These are phyloP conservation scores for Eupristina koningsbergeri DNA, from an alignment of 1,140 invertebrate species.

Conservation along the genomic window DNA sequence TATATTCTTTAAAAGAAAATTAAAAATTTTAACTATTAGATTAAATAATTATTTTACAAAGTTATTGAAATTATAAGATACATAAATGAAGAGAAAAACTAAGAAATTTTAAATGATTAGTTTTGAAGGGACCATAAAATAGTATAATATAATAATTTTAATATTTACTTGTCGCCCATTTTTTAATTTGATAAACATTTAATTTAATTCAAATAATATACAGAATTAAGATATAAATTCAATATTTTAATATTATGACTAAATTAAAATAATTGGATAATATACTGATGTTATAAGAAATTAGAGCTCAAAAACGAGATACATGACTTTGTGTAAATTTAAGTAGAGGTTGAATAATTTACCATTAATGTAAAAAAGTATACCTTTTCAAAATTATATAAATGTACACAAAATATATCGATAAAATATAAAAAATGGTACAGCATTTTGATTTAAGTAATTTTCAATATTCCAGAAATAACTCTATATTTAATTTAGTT, in stretches of 20 bases:
- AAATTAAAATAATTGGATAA: not conserved
- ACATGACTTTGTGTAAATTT: not conserved
- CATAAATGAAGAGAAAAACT: too few relatives aligned
- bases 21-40: too few relatives aligned
- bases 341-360: not conserved
- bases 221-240: too few relatives aligned
- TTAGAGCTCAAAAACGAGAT: not conserved
- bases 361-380: not conserved
- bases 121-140: slow-evolving; percentile 50
- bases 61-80: too few relatives aligned
- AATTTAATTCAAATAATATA: too few relatives aligned
- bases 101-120: slow-evolving; percentile 43
- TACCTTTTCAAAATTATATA: slow-evolving; percentile 5
- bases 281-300: not conserved
- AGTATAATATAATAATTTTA: slow-evolving; percentile 7
- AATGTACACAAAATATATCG: slow-evolving; percentile 13
- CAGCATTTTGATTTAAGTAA: slow-evolving; percentile 35
- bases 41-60: too few relatives aligned
- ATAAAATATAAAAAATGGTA: not conserved
- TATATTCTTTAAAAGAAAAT: not conserved
- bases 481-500: too few relatives aligned
- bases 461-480: too few relatives aligned
- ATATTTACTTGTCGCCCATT: not conserved
- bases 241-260: too few relatives aligned
- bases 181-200: too few relatives aligned